Base-by-base conservation (phyloP, 1,140 invertebrate genomes). In the Probaryconus sp. region DNA sequence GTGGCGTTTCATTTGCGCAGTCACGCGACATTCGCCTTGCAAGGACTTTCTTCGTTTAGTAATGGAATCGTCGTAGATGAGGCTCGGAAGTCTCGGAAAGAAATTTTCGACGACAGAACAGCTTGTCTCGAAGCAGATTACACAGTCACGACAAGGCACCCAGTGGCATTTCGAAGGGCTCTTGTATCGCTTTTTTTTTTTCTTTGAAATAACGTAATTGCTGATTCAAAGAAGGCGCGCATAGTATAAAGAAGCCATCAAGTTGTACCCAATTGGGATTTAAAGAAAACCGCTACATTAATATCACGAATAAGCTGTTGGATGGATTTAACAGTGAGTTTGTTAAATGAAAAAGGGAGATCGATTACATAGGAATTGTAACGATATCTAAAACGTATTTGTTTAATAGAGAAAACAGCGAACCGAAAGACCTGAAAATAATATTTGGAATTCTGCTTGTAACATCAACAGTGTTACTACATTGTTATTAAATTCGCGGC, bases 1-100 rank as follows among this genome's bases (percentile, higher is more conserved):
- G 53, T 26, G 30, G 9, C 56, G 37, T 47, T 38, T 47, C 26
- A 30, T 37, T 47, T 58, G 37, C 51, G 50, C 38, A 72, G 74
- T 77, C 74, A 77, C 74, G 68, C 75, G 68, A 72, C 63, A 77
- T 60, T 64, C 33, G 53, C 30, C 45, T 63, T 56, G 33, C 69
- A 65, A 60, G 68, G 75, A 61, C 72, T 78, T 81, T 77, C 63
- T 51, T 60, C 40, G 68, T 69, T 69, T 43, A 68, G 69, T 82
- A 83, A 83, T 79, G 72, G 70, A 76, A 82, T 81, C 81, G 77
- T 68, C 67, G 40, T 53, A 63, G 67, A 71, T 55, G 48, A 35
- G 21, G 21, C 21, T 7, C 45, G 50, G n/a, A n/a, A n/a, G n/a
- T 47, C 45, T 37, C 35, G 50, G 56, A 72, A 69, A 56, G 48